Evolutionary conservation across 2,113 vertebrate genomes (phyloP), one percentile per base, ranked within the genome.

Genomic region (Mastomys natalensis): DNA sequence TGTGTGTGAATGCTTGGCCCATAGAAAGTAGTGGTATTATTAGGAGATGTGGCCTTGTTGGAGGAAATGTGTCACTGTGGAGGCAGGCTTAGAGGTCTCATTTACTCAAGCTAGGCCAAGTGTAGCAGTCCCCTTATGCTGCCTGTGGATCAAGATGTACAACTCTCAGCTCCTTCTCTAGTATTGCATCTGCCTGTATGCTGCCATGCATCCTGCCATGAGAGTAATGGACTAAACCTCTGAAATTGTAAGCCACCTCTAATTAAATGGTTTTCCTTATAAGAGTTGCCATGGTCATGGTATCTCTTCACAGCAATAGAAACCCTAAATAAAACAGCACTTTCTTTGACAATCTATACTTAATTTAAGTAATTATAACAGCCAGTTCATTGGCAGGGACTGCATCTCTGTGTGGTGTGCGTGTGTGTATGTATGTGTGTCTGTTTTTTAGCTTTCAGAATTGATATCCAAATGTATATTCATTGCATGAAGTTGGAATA

Each of bases 351-450:
- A 70, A 78, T 51, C 58, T 43, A 43, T 53, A 85, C 92, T 87
- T 92, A 95, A 90, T 92, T 84, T 94, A 97, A 91, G 10, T 45
- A 55, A 77, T 91, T n/a, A 60, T 70, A 87, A 60, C 15, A 60
- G 24, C 21, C 29, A 66, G 82, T 89, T 45, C 3, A 34, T 0
- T 81, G 64, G 7, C 24, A 29, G 45, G 21, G 26, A 76, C 12
- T 73, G 8, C 22, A 21, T 55, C 3, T 45, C 13, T 48, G 29
- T 64, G 3, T 58, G 51, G 19, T 81, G 51, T 81, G 51, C n/a
- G 78, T 81, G 21, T 81, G 53, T 58, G 11, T 58, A 19, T 81
- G 78, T 1, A 11, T 24, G 19, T 62, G 37, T 77, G 48, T 55
- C 34, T n/a, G 60, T 34, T 55, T 95, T 81, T 19, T 88, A 60